Base-by-base conservation (phyloP, 2,797 vertebrate species). In the Mus caroli region DNA sequence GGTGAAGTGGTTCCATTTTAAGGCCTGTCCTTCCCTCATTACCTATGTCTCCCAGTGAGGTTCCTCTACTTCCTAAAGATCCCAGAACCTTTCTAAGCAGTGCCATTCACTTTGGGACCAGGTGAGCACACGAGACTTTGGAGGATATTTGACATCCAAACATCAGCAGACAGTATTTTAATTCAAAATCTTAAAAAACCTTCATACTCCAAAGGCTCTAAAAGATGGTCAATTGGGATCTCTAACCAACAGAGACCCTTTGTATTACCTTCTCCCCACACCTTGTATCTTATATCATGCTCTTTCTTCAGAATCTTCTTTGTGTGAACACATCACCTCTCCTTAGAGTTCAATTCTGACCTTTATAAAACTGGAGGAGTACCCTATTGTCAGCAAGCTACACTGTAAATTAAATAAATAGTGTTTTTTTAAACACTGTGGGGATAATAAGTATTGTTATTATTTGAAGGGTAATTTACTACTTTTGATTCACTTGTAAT, bases 381-480 rank as follows among this genome's bases (percentile, higher is more conserved):
- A 73, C 52, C 13, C 13, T 17, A 94, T 94, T 52, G 7, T 97
- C 60, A 62, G 88, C 75, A 92, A 62, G 22, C 80, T 94, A 83
- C 77, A 50, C 73, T 95, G 52, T 88, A 77, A 97, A 97, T 97
- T 92, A 96, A 97, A 94, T 97, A 95, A 97, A 97, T 97, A 84
- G 94, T 46, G 85, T 97, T 95, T 97, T 97, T 96, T 90, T 94
- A 95, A 97, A 97, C 84, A 96, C 69, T 95, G 94, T 87, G 79
- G 94, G 96, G 97, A 96, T 95, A 95, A 84, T 94, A 97, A 91
- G 80, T 94, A 97, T 96, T 97, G 87, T 94, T 97, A 96, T 97
- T 96, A 95, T 96, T 97, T 98, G 94, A 96, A 96, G 97, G 96
- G 77, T 87, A 95, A 97, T 97, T 97, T 97, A 91, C 73, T 97